These are phyloP conservation scores for Athripsodes cinereus DNA, from an alignment of 2,888 invertebrate genomes.

Conservation along the genomic window DNA sequence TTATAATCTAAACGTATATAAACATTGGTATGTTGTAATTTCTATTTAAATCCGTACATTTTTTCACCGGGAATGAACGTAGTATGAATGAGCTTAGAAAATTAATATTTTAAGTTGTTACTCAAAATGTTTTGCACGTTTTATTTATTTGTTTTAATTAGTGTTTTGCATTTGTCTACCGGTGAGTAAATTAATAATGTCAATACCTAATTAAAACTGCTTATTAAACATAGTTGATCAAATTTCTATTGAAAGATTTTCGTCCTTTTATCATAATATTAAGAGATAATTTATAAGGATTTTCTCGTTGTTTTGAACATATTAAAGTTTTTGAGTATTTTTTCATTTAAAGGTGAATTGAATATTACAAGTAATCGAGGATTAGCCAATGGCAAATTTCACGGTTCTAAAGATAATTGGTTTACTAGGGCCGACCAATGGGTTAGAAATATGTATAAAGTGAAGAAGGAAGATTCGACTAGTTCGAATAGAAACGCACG, in stretches of 20 bases:
- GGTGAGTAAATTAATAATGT: too few relatives aligned
- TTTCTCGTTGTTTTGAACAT: too few relatives aligned
- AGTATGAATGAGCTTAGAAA: background rate
- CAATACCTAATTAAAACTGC: too few relatives aligned
- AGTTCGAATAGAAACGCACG: background rate
- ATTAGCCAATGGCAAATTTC: background rate
- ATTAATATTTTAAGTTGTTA: too few relatives aligned
- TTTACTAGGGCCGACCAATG: background rate
- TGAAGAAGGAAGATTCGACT: background rate
- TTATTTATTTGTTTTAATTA: too few relatives aligned
- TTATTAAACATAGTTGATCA: too few relatives aligned
- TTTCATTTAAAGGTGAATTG: background rate
- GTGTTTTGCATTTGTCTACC: too few relatives aligned
- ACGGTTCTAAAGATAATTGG: background rate
- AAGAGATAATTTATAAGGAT: too few relatives aligned
- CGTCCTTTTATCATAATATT: too few relatives aligned
- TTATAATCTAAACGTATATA: background rate
- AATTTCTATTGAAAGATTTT: too few relatives aligned
- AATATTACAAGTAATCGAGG: background rate
- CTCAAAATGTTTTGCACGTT: too few relatives aligned
- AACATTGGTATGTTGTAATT: background rate
- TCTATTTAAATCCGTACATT: background rate
- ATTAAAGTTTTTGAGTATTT: too few relatives aligned
- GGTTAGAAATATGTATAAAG: background rate
- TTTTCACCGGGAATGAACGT: background rate